Evolutionary conservation across 2,113 vertebrate species (phyloP).

Genomic region (Burhinus bistriatus): DNA sequence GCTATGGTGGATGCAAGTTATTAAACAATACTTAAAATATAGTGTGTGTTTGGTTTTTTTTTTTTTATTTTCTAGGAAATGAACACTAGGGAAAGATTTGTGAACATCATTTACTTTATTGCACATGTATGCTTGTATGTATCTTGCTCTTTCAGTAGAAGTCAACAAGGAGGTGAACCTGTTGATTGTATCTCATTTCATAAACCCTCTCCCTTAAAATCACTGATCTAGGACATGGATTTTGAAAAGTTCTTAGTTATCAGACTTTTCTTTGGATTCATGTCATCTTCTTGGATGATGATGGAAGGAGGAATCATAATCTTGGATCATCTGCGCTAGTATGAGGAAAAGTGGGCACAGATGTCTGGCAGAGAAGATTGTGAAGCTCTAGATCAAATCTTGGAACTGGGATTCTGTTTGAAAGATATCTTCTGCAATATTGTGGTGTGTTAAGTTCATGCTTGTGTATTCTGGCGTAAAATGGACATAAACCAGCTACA

Average conservation of each 20-base stretch:
- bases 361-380: background rate
- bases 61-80: background rate
- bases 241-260: background rate
- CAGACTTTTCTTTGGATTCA: background rate
- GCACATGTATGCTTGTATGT: background rate
- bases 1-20: background rate
- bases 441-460: background rate
- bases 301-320: background rate
- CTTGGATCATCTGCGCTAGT: background rate
- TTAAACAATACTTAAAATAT: background rate
- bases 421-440: background rate
- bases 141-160: background rate
- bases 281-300: background rate
- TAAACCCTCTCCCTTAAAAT: background rate
- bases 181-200: background rate
- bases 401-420: conserved; percentile 5
- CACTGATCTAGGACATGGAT: background rate
- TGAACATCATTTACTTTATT: background rate
- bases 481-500: background rate
- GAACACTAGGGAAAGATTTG: background rate
- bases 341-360: background rate
- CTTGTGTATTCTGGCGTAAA: background rate
- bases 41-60: background rate
- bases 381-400: background rate
- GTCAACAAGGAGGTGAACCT: background rate